Base-by-base conservation (phyloP, 2,888 invertebrate species). In the Orchesella flavescens region DNA sequence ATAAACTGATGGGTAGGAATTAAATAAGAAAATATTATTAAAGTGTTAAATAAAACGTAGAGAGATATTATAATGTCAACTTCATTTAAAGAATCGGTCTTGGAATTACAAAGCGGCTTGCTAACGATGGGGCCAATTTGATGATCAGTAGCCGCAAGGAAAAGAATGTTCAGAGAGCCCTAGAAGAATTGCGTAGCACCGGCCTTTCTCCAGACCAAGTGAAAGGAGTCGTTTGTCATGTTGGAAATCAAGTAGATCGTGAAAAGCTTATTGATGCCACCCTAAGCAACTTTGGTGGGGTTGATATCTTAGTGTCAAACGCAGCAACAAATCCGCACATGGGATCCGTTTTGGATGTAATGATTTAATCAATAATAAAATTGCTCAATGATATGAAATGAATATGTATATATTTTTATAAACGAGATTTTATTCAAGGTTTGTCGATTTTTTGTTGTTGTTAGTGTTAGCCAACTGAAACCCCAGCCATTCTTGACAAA, bases 301-400 rank as follows among this genome's bases (percentile, higher is more conserved):
- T 98, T 57, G 98, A 99, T 90, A 97, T 98, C 89, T 91, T 99
- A 15, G 94, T 99, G 17, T 97, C 97, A 10, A 99, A 99, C 92
- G 98, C 98, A 75, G 87, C 87, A 19, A 94, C 94, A 0, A 98
- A 97, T 91, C 98, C 98, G 21, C 91, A 92, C 34, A 94, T 95
- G 85, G 95, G 95, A 34, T 93, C 94, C 65, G 93, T 97, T 80
- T 90, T 97, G 71, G 95, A 96, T 89, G 94, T 93, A 90, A 89
- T 19, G 59, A 13, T n/a, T n/a, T 34, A 65, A 5, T 43, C 2
- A n/a, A n/a, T n/a, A n/a, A n/a, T n/a, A n/a, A n/a, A 65, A 34
- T 15, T 68, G 5, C 17, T 17, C 2, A 34, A 65, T n/a, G n/a
- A n/a, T n/a, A n/a, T 34, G 4, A 65, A 13, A 13, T 15, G 1